Conservation (phyloP, 2,888 invertebrate genomes). For the Glyphotaelius pellucidus region DNA sequence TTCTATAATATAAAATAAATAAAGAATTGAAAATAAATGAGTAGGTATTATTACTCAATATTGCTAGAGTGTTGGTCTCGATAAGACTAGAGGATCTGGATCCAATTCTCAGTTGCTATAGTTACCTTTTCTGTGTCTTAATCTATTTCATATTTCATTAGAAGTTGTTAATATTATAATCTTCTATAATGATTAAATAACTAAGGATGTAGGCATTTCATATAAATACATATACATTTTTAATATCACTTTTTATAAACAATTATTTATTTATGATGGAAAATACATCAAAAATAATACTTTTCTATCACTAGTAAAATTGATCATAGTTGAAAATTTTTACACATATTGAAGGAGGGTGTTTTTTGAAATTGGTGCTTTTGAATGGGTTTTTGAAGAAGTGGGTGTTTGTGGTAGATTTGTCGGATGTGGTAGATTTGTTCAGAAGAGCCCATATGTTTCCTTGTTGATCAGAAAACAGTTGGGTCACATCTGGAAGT, state of each 20-base stretch:
- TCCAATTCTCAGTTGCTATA: too few relatives aligned
- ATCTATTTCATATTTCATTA: too few relatives aligned
- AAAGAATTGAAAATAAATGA: too few relatives aligned
- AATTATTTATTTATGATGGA: background rate
- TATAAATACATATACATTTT: background rate
- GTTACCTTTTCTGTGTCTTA: too few relatives aligned
- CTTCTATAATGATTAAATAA: background rate
- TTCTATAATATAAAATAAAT: too few relatives aligned
- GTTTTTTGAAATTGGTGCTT: background rate
- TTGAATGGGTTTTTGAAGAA: constrained; percentile 1
- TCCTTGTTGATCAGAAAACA: constrained; percentile 69
- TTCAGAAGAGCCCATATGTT: constrained; percentile 70
- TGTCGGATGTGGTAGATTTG: constrained; percentile 58
- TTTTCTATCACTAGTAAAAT: background rate
- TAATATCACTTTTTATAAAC: background rate
- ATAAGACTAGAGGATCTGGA: too few relatives aligned
- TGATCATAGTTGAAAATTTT: constrained; percentile 24
- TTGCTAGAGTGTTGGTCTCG: too few relatives aligned
- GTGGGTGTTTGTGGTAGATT: too few relatives aligned
- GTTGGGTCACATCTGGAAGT: constrained; percentile 69
- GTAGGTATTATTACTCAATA: too few relatives aligned
- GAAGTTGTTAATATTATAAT: too few relatives aligned
- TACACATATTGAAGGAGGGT: constrained; percentile 11
- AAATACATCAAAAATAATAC: background rate
- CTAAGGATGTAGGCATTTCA: background rate